Base-by-base conservation (phyloP, 2,113 vertebrate genomes). In the Cnemophilus loriae region DNA sequence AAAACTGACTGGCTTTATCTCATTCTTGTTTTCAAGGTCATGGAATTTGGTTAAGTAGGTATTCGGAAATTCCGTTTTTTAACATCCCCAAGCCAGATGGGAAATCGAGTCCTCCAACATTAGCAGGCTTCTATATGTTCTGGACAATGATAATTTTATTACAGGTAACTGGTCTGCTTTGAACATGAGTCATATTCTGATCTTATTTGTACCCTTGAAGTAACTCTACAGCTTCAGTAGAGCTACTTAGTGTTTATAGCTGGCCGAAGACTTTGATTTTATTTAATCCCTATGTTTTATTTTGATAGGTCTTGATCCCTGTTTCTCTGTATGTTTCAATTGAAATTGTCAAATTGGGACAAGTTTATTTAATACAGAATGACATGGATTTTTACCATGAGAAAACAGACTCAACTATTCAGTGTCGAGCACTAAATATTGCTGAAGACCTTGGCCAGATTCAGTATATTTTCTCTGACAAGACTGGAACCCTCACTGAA, bases 101-200 rank as follows among this genome's bases (percentile, higher is more conserved):
- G 19, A 96, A 92, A 33, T 92, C 33, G 1, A 93, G 89, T 12
- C 81, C 98, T 59, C 98, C 99, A 60, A 17, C 88, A 5, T 82
- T 99, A 84, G 98, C 98, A 84, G 99, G 98, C 23, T 99, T 99
- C 97, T 98, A 98, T 82, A 98, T 99, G 96, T 99, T 99, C 96
- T 99, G 99, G 99, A 99, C 99, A 1, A 99, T 99, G 99, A 98
- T 99, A 74, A 99, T 99, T 97, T 98, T 99, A 63, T 93, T 99
- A 50, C 99, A 99, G 99, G 99, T 99, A 98, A 97, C 84, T 84
- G 44, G 3, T 78, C 16, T 35, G n/a, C 39, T 39, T 87, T 73
- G 47, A 82, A 14, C 6, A 4, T 33, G 65, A 32, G 30, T n/a
- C 35, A 18, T 63, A 60, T 42, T 84, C 26, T 74, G 55, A 42